Evolutionary conservation across 2,113 vertebrate genomes (phyloP), one percentile per base, ranked within the genome.

Genomic region (Antechinus flavipes): DNA sequence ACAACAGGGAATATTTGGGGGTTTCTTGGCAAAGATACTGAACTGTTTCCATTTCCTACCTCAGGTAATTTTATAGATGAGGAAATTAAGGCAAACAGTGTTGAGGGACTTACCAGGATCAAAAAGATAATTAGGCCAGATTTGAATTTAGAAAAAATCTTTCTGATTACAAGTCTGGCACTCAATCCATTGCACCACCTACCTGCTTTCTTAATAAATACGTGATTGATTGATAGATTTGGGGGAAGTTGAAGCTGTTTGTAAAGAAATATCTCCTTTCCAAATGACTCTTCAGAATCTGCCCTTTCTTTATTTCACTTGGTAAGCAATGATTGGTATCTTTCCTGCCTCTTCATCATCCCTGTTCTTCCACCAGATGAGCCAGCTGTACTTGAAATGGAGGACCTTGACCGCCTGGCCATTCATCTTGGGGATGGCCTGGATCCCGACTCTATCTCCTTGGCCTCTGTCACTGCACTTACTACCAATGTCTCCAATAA

Each of bases 401-500:
- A 99, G 96, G 99, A 99, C 96, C 97, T 99, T 98, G 99, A 99
- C 94, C 97, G 93, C 30, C 98, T 99, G 94, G 99, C 99, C 50
- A 98, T 99, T 90, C 99, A 98, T 0, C 97, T 98, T 12, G 98
- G 98, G 5, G 98, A 98, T 6, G 98, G 99, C 7, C 97, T 98
- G 61, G 99, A 99, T 94, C 99, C 99, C 0, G 99, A 99, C 98
- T 98, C 99, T 0, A 97, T 99, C 96, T 99, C 99, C 2, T 97
- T 99, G 97, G 99, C 99, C 58, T 99, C 99, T 0, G 99, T 99
- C 98, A 99, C 99, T 0, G 99, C 99, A 0, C 99, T 99, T 96
- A 99, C 99, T 97, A 99, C 99, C 95, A 99, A 99, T 8, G 99
- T 99, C 89, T 99, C 99, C 2, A 99, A 99, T 30, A 99, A 99